These are phyloP conservation scores for Rhea pennata DNA, from an alignment of 2,113 vertebrate genomes.

Conservation along the genomic window DNA sequence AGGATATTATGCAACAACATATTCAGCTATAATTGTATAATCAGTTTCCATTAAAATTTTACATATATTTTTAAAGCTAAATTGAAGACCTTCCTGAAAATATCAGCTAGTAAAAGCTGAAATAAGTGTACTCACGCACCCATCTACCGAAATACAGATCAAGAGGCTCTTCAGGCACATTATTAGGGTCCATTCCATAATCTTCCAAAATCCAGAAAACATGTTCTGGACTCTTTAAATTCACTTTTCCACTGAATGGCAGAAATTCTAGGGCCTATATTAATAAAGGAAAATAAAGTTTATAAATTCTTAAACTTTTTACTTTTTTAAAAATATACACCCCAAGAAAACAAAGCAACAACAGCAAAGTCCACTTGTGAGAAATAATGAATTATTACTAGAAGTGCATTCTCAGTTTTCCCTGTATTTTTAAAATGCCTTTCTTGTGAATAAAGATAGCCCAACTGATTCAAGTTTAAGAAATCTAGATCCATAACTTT, in stretches of 20 bases:
- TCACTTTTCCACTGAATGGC: conserved; percentile 92
- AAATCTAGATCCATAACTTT: background rate
- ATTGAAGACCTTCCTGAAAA: background rate
- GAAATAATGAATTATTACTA: background rate
- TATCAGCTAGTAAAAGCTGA: background rate
- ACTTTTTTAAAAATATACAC: background rate
- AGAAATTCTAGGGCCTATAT: conserved; percentile 91
- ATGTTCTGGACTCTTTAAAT: conserved; percentile 90
- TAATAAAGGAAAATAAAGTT: background rate
- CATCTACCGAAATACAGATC: conserved; percentile 95
- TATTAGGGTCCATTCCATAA: conserved; percentile 92
- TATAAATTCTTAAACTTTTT: background rate
- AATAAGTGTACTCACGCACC: conserved; percentile 78
- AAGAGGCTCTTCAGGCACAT: conserved; percentile 87
- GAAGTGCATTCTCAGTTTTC: background rate
- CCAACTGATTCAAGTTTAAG: background rate
- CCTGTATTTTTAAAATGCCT: background rate
- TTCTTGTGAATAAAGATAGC: background rate
- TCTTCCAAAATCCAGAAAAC: conserved; percentile 93
- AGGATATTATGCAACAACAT: background rate
- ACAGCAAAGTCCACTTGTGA: background rate
- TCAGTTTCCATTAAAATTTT: background rate
- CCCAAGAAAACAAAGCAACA: no score
- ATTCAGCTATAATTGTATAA: background rate
- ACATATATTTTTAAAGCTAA: background rate